Conservation (phyloP, 1,140 invertebrate species). For the Drosophila guanche region DNA sequence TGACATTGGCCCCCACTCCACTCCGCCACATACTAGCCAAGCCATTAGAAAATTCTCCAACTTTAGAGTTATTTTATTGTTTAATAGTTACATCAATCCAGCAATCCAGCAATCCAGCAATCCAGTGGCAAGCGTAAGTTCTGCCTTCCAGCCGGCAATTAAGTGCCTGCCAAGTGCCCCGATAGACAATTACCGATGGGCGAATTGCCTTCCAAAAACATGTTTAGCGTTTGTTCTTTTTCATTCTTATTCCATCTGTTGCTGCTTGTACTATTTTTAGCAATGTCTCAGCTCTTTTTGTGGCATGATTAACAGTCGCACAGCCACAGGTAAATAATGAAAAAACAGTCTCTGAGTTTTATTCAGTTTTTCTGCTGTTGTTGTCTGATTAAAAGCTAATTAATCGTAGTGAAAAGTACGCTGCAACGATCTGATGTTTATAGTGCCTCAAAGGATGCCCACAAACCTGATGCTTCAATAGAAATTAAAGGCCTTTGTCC, state of each 20-base stretch:
- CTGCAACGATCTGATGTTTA: too few relatives aligned
- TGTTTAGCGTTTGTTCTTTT: slow-evolving; percentile 47
- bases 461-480: too few relatives aligned
- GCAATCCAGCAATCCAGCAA: slow-evolving; percentile 24
- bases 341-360: too few relatives aligned
- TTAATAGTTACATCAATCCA: slow-evolving; percentile 56
- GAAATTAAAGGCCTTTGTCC: too few relatives aligned
- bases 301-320: slow-evolving; percentile 61
- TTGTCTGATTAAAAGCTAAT: too few relatives aligned
- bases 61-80: slow-evolving; percentile 40
- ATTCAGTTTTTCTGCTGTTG: too few relatives aligned
- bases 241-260: slow-evolving; percentile 4
- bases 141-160: slow-evolving; percentile 51
- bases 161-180: slow-evolving; percentile 71
- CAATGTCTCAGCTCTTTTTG: slow-evolving; percentile 36
- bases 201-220: slow-evolving; percentile 39
- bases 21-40: too few relatives aligned
- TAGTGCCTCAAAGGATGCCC: too few relatives aligned
- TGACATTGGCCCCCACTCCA: slow-evolving; percentile 50
- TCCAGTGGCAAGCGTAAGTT: slow-evolving; percentile 4
- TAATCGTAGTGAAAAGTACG: too few relatives aligned
- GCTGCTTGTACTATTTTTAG: slow-evolving; percentile 65
- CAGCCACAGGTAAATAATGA: too few relatives aligned
- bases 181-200: slow-evolving; percentile 60
- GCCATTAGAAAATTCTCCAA: slow-evolving; percentile 12